Evolutionary conservation across 1,140 invertebrate genomes (phyloP), one percentile per base, ranked within the genome.

Genomic region (Schlechtendalia chinensis): DNA sequence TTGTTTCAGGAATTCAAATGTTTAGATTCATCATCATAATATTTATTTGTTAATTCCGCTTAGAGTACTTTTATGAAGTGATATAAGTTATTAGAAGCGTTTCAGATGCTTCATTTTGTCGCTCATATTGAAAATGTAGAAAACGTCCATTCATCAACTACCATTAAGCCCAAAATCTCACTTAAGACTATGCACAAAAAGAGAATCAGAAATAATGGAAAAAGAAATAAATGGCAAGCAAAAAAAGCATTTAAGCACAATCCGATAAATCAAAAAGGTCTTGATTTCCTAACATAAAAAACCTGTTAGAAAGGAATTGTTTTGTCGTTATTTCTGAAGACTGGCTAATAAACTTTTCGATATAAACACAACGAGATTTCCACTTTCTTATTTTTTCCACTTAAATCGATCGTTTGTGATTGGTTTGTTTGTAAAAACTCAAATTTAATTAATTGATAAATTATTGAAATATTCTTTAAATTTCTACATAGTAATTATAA

Each of bases 111-210:
- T 72, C 69, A n/a, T 72, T 47, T 54, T 72, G 24, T 72, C 50
- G 8, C 27, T 54, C 47, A 72, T 72, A 72, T 72, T 72, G 69
- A 72, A 72, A 54, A 54, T 54, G 17, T 72, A 53, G 47, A 54
- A 71, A 72, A 72, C 47, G 47, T 72, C 4, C 69, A 72, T 72
- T 72, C 54, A 72, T 72, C 69, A 72, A 72, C 69, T 27, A 14
- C 45, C 69, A 72, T 54, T 72, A 72, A 72, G 69, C 50, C 17
- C 27, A 72, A 72, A 72, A 72, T 72, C 69, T 72, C 24, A 72
- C 69, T 72, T 72, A 72, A 72, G 16, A 53, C 69, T 29, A 27
- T 12, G 24, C 50, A 22, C 69, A 72, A 72, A 72, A 72, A 54
- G 47, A 54, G 17, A 47, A 69, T 69, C 24, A 69, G 22, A 54